Percentiles rank a stretch among this genome's conserved stretches.
Conservation (phyloP, 2,113 vertebrate species). For the Grus americana region DNA sequence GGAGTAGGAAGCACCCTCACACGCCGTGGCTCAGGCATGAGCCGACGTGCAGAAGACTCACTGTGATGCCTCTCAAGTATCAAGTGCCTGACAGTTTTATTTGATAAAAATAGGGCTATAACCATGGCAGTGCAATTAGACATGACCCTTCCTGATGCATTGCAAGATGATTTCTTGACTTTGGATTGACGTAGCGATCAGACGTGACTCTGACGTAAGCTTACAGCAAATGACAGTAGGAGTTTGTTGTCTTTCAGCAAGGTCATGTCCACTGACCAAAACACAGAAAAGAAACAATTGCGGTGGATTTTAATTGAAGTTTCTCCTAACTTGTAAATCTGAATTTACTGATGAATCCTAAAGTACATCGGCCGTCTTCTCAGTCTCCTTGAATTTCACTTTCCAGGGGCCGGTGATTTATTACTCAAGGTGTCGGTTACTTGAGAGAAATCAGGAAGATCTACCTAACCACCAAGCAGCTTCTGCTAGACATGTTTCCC, state of each 20-base stretch:
- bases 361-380: neutral
- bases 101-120: accelerated
- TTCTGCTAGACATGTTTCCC: neutral
- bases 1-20: neutral
- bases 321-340: neutral
- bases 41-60: too few species aligned
- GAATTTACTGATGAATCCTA: neutral
- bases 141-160: neutral
- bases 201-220: neutral
- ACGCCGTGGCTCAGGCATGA: neutral
- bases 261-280: neutral
- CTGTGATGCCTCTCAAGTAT: neutral
- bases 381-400: neutral
- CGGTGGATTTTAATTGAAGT: neutral
- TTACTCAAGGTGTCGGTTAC: neutral
- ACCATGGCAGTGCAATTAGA: neutral
- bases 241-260: neutral
- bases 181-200: neutral
- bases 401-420: neutral
- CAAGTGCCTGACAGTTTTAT: neutral
- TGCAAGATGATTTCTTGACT: neutral
- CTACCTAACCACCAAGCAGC: neutral
- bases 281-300: neutral
- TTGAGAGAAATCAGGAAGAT: neutral
- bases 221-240: neutral